A percentile compares a stretch with the other conserved stretches of the same genome.
phyloP scores from a whole-genome alignment of 2,797 vertebrate genomes.

The Apodemus agrarius region DNA sequence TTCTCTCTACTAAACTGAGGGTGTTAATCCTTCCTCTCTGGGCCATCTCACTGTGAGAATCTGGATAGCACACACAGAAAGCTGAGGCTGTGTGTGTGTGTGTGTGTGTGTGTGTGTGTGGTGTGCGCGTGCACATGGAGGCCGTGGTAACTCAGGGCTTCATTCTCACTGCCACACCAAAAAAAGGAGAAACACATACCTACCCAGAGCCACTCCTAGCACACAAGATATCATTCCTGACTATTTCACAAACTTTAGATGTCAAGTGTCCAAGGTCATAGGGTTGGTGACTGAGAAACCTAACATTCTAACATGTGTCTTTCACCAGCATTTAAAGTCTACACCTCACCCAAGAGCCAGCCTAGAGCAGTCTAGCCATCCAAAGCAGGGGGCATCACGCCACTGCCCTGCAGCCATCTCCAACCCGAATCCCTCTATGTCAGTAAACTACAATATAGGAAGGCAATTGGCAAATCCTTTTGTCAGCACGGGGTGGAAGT shows the following conservation, averaged over 20 bases:
- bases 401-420: neutral
- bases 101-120: too few species aligned
- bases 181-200: neutral
- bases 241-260: neutral
- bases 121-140: neutral
- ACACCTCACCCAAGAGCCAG: neutral
- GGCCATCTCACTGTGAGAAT: accelerated
- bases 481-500: neutral
- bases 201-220: neutral
- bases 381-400: neutral
- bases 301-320: conserved; percentile 20
- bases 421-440: neutral
- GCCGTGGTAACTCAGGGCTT: neutral
- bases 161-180: neutral
- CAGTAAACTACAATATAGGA: neutral
- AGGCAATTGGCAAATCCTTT: neutral
- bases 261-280: neutral
- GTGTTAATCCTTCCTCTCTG: neutral
- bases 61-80: neutral
- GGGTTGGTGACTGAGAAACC: neutral
- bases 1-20: neutral
- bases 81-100: neutral
- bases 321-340: neutral
- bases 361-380: neutral
- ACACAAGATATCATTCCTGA: neutral